Evolutionary conservation across 1,140 invertebrate genomes (phyloP), one percentile per base, ranked within the genome.

Genomic region (Zaprionus capensis): DNA sequence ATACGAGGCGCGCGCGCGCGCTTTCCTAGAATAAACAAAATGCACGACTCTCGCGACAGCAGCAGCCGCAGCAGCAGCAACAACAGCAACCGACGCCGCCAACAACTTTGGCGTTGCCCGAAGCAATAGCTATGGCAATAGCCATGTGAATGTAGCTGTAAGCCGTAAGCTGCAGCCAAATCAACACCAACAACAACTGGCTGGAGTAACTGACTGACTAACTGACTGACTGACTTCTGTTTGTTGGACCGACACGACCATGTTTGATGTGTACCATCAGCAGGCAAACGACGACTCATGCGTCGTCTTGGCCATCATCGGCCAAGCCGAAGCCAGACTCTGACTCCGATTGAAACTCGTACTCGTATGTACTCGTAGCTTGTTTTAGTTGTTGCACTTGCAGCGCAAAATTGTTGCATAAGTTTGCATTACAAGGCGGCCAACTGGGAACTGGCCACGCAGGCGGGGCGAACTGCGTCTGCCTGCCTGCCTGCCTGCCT

Each of bases 11-110:
- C 75, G 80, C 73, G 81, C 78, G 83, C 84, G 84, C 85, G 85
- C 85, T 90, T 87, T 87, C 85, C 78, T 87, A 87, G 84, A 87
- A 87, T 87, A 87, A 87, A 87, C 84, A 90, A 87, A 87, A 87
- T 90, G 85, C 85, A 88, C 85, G 85, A 88, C 78, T 88, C 71
- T 75, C 49, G 81, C 81, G 68, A 83, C 81, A 80, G 73, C 70
- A 69, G 64, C 62, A 76, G 12, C 76, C 55, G 61, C 61, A 71
- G 4, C 68, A 49, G 53, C 31, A 46, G 26, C 69, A 55, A 17
- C 61, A 66, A 15, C 74, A 58, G 64, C 68, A 71, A 63, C 71
- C 63, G 58, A 65, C 76, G 80, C 84, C 81, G 81, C 84, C 84
- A 88, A 88, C 85, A 90, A 88, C 78, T 80, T 79, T 71, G 56